Evolutionary conservation across 2,797 vertebrate genomes (phyloP), one percentile per base, ranked within the genome.

Genomic region (Lutjanus argentimaculatus): DNA sequence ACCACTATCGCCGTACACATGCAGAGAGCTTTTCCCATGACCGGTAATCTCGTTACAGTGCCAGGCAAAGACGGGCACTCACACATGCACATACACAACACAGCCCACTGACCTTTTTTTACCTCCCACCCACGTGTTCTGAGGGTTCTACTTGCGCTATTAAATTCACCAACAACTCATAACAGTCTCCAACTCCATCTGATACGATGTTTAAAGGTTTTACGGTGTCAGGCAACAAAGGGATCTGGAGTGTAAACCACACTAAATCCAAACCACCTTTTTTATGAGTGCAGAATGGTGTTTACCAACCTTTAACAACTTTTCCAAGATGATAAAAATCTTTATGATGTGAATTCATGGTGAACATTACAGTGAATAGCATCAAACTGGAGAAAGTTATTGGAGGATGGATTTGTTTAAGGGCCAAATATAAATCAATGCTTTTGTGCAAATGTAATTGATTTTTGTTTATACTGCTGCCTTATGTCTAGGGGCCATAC

Each of bases 281-380:
- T 89, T 89, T 81, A 84, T 36, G 80, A 75, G 75, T 30, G 67
- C 64, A 83, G 67, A 85, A 85, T 66, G 67, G 61, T 83, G 83
- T 89, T 92, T 89, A 88, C 83, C 61, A 88, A 90, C 77, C 81
- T 91, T 87, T 88, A 83, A 89, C 82, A 81, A 76, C 72, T 74
- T 85, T 72, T 85, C 73, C 52, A 36, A 82, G 78, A 82, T 67
- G 75, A 87, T 93, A 84, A 89, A 88, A 88, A 67, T 80, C 55
- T 91, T 91, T 85, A 90, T 65, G 55, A 72, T 68, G 49, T 59
- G 70, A 79, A 84, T 85, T 88, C 65, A 85, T 43, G 15, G 48
- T 21, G 15, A 56, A 78, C 78, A 79, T 72, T 58, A 79, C 7
- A 74, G 45, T 16, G 51, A 78, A 76, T 17, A 53, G 67, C 40